phyloP scores from a whole-genome alignment of 2,888 invertebrate genomes.

The Chrysotoxum bicinctum region DNA sequence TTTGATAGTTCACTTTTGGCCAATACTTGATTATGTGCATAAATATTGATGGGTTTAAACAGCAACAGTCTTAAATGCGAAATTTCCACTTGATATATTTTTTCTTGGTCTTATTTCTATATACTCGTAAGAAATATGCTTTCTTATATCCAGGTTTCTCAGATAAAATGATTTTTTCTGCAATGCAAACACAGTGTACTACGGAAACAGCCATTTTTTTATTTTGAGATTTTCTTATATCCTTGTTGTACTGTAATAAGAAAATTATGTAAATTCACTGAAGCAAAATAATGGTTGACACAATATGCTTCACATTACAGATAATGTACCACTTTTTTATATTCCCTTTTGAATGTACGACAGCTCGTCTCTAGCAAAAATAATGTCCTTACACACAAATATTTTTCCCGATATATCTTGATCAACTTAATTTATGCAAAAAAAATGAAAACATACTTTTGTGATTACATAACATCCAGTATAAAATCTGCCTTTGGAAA shows the following conservation, averaged over 20 bases:
- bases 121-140: too few species aligned
- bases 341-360: background rate
- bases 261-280: background rate
- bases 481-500: background rate
- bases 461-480: constrained; percentile 35
- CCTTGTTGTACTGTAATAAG: background rate
- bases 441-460: background rate
- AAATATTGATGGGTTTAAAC: too few species aligned
- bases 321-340: background rate
- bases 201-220: too few species aligned
- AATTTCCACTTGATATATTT: too few species aligned
- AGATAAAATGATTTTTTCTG: too few species aligned
- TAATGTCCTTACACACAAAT: background rate
- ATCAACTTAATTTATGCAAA: constrained; percentile 60
- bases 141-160: too few species aligned
- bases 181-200: too few species aligned
- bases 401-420: constrained; percentile 15
- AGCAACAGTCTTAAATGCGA: too few species aligned
- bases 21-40: too few species aligned
- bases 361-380: background rate
- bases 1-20: too few species aligned
- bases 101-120: too few species aligned
- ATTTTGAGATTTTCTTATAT: too few species aligned
- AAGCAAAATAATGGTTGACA: background rate
- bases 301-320: background rate